phyloP scores from a whole-genome alignment of 2,888 invertebrate genomes.

The Ischnus inquisitorius region DNA sequence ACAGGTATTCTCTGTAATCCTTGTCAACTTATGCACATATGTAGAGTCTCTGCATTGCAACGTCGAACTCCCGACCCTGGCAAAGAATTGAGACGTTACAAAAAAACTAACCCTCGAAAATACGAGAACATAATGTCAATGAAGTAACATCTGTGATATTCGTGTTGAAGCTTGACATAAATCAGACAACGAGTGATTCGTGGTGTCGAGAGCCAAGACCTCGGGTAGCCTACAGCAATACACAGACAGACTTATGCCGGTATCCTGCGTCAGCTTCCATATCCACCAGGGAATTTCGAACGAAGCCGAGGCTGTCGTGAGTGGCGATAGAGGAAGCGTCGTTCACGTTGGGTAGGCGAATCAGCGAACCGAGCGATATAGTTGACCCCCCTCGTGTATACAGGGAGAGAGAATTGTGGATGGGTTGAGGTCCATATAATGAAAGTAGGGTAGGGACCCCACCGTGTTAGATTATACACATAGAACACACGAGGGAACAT shows the following conservation, averaged over 20 bases:
- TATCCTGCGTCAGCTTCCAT: conserved; percentile 19
- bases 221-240: not conserved
- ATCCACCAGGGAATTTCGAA: conserved; percentile 53
- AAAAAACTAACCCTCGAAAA: not conserved
- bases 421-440: conserved; percentile 42
- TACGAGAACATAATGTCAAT: not conserved
- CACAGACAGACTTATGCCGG: not conserved
- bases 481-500: conserved; percentile 13
- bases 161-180: conserved; percentile 32
- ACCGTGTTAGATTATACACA: conserved; percentile 27
- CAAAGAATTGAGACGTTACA: not conserved
- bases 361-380: conserved; percentile 42
- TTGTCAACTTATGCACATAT: too few relatives aligned
- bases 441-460: conserved; percentile 20
- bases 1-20: too few relatives aligned
- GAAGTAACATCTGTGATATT: conserved; percentile 17
- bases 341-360: conserved; percentile 44
- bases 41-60: too few relatives aligned
- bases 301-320: conserved; percentile 47
- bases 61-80: not conserved
- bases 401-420: conserved; percentile 14
- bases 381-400: conserved; percentile 7
- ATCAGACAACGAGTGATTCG: conserved; percentile 34
- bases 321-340: conserved; percentile 46
- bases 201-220: conserved; percentile 7